Evolutionary conservation across 1,140 invertebrate species (phyloP), one percentile per base, ranked within the genome.

Genomic region (Drosophila nikananu): DNA sequence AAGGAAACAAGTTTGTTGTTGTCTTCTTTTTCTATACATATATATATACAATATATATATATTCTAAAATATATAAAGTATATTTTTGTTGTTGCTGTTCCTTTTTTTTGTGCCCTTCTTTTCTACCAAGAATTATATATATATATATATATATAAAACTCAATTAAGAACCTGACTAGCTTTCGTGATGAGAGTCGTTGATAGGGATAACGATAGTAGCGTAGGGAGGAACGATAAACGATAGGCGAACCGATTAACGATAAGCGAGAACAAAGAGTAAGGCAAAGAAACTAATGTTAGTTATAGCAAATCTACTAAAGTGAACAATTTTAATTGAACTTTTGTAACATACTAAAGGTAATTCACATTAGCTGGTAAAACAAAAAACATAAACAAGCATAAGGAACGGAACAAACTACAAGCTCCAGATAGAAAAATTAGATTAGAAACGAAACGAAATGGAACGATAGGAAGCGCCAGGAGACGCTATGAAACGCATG

Each of bases 101-200:
- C 58, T 71, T 73, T 70, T 71, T 71, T 51, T 52, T 35, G 27
- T 46, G 13, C 44, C 27, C 51, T 73, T 72, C 70, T 73, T 73
- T 73, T 80, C 73, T 75, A 82, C 54, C 81, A 82, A 63, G 51
- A 66, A 55, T 71, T 87, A 80, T 66, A 67, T 48, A 32, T 32
- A 23, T 42, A 42, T 32, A 23, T 42, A 42, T 19, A 42, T 46
- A 46, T 46, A 23, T 46, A 46, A 21, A 70, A 86, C 67, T 86
- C 83, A 87, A 89, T 87, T 87, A 87, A 77, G 77, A 87, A 87
- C 84, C 84, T 87, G 83, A 87, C 70, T 87, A 87, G 83, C 83
- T 86, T 86, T 86, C 68, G 64, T 66, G 54, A 60, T 60, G 70
- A 75, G 62, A 55, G 27, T 35, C 30, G 52, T 64, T 68, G 60